Conservation (phyloP, 2,797 vertebrate genomes). For the Pseudomugil tenellus region DNA sequence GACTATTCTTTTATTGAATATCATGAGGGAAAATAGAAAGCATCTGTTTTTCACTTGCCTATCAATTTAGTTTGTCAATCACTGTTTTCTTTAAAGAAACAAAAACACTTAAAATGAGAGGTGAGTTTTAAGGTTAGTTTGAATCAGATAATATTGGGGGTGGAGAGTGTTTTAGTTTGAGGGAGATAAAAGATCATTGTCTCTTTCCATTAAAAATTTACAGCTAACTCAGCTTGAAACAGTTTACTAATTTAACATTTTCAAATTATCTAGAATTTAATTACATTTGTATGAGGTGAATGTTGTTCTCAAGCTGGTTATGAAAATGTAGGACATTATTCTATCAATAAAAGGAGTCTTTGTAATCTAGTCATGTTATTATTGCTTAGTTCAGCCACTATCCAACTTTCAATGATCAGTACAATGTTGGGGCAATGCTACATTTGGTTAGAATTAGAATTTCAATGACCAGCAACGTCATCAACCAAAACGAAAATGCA, state of each 20-base stretch:
- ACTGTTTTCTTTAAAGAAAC: conserved; percentile 8
- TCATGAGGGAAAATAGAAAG: background rate
- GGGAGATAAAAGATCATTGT: conserved; percentile 11
- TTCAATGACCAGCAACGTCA: background rate
- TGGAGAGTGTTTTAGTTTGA: background rate
- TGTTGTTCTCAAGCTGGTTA: background rate
- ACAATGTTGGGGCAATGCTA: background rate
- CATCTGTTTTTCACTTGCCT: conserved; percentile 14
- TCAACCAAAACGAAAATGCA: background rate
- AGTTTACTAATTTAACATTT: background rate
- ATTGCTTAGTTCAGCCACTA: background rate
- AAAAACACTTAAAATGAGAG: background rate
- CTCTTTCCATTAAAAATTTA: background rate
- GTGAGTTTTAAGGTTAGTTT: too few relatives aligned
- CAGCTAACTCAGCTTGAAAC: background rate
- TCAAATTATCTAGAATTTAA: conserved; percentile 1
- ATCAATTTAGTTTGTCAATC: conserved; percentile 29
- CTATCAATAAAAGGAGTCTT: background rate
- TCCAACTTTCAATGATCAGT: background rate
- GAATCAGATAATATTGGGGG: background rate
- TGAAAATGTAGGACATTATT: background rate
- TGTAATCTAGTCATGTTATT: background rate
- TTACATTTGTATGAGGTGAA: conserved; percentile 1
- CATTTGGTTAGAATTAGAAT: background rate
- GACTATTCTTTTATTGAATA: background rate